A percentile compares a stretch with the other conserved stretches of the same genome.
These are phyloP conservation scores for Scaptomyza reducta DNA, from an alignment of 2,888 invertebrate genomes.

Conservation along the genomic window DNA sequence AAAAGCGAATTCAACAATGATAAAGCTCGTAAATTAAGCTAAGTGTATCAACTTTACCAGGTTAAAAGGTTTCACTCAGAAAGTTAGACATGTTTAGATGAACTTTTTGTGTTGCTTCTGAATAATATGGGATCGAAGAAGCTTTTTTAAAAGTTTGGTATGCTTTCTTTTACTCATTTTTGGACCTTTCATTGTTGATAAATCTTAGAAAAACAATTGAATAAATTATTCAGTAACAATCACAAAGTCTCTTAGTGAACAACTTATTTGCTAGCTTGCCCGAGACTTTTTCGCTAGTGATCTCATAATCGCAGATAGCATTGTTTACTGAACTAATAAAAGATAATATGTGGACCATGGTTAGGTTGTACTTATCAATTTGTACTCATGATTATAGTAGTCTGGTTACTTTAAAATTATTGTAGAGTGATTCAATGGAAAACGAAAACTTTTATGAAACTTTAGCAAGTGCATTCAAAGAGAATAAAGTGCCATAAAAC, in stretches of 20 bases:
- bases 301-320: constrained; percentile 6
- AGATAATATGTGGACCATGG: neutral
- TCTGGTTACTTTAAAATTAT: neutral
- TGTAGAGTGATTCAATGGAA: neutral
- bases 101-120: neutral
- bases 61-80: neutral
- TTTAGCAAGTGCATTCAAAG: neutral
- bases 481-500: neutral
- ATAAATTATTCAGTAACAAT: too few relatives aligned
- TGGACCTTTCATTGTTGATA: too few relatives aligned
- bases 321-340: neutral
- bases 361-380: neutral
- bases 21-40: neutral
- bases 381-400: neutral
- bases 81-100: neutral
- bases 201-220: too few relatives aligned
- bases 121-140: neutral
- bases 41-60: neutral
- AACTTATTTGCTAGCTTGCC: neutral
- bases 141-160: too few relatives aligned
- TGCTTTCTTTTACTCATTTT: too few relatives aligned
- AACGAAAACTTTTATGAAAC: too few relatives aligned
- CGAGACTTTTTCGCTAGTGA: neutral
- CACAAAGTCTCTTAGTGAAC: neutral
- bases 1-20: neutral